Conservation (phyloP, 2,888 invertebrate genomes). For the Thymelicus acteon region DNA sequence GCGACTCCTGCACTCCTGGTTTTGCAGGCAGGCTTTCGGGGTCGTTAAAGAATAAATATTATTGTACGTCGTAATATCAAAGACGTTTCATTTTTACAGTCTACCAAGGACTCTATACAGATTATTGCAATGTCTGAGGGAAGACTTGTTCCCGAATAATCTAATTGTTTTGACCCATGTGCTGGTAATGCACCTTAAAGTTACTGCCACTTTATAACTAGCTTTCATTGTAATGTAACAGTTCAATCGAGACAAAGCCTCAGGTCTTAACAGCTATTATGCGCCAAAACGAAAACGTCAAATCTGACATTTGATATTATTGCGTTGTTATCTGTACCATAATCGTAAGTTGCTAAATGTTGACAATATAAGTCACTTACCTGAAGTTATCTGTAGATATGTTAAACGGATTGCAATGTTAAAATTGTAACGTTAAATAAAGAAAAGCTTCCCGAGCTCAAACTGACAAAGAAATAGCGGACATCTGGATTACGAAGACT, state of each 20-base stretch:
- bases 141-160: too few species aligned
- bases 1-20: too few species aligned
- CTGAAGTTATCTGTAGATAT: neutral
- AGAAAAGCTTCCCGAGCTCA: neutral
- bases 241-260: constrained; percentile 11
- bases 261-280: constrained; percentile 17
- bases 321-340: constrained; percentile 1
- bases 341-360: neutral
- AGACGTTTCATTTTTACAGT: too few species aligned
- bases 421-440: neutral
- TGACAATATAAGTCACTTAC: neutral
- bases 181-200: neutral
- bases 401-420: neutral
- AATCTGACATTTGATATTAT: constrained; percentile 27
- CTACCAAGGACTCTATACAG: too few species aligned
- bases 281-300: constrained; percentile 22
- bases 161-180: too few species aligned
- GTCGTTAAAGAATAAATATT: too few species aligned
- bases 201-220: constrained; percentile 8
- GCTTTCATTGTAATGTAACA: constrained; percentile 11
- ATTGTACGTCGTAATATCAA: too few species aligned
- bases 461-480: too few species aligned
- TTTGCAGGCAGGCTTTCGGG: too few species aligned
- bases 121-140: too few species aligned
- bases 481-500: too few species aligned